Conservation (phyloP, 2,797 vertebrate species). For the Onychomys arenicola region DNA sequence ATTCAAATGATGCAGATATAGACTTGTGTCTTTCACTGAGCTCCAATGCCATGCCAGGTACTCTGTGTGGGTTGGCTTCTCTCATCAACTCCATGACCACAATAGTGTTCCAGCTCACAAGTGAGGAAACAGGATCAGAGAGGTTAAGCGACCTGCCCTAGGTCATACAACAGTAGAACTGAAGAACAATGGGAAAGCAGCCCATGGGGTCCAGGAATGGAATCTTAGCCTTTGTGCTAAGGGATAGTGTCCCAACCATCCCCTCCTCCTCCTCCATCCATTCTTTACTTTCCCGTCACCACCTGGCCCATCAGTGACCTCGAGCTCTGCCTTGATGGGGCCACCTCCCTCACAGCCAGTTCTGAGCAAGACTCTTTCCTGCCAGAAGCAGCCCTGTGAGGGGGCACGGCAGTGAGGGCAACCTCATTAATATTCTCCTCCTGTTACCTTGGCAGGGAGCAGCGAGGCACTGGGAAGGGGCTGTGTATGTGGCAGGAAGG, state of each 20-base stretch:
- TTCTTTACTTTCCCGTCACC: background rate
- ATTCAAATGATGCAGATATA: background rate
- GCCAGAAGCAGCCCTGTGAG: constrained; percentile 40
- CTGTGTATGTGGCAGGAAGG: background rate
- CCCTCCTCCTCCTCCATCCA: background rate
- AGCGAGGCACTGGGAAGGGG: background rate
- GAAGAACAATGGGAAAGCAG: background rate
- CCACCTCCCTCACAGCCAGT: background rate
- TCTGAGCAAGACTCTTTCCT: constrained; percentile 27
- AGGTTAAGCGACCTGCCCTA: background rate
- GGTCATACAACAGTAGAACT: background rate
- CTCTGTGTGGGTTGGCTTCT: background rate
- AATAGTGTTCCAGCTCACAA: background rate
- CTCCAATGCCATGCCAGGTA: background rate
- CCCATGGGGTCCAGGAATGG: background rate
- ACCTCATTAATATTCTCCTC: constrained; percentile 9
- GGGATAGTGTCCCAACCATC: too few species aligned
- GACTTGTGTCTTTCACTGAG: background rate
- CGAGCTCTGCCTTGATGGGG: background rate
- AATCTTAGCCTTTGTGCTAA: background rate
- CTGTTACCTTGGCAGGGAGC: constrained; percentile 44
- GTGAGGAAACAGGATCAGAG: background rate
- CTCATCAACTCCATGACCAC: background rate
- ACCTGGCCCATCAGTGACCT: background rate
- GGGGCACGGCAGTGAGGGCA: background rate